Base-by-base conservation (phyloP, 1,140 invertebrate genomes). In the Calephelis virginiensis region DNA sequence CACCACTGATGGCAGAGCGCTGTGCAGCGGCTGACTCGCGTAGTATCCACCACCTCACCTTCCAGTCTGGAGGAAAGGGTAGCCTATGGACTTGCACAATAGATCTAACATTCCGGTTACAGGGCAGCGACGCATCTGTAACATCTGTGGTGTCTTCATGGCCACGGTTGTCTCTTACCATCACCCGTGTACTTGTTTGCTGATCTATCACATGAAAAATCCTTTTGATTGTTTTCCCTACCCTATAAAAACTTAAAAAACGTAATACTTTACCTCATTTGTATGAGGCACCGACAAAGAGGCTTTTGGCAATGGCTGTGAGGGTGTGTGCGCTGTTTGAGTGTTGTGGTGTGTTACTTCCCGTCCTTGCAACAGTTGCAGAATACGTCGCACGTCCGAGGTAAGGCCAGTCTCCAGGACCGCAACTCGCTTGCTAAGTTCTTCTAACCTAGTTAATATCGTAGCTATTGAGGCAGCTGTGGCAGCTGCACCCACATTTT, bases 401-500 rank as follows among this genome's bases (percentile, higher is more conserved):
- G 93, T 93, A 73, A 96, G 92, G 5, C 94, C 93, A 46, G 92
- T 91, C 74, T 96, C 95, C 65, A 96, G 80, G 8, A 93, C 91
- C 8, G 92, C 90, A 28, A 95, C 92, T 70, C 93, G 93, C 69
- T 92, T 92, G 69, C 93, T 93, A 17, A 96, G 82, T 68, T 94
- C 93, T 68, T 95, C 95, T 77, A 96, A 92, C 76, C 94, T 78
- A 40, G 88, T 85, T 65, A 91, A 68, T 17, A 92, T 83, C 5
- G 82, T 83, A 17, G 85, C 82, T 11, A 90, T 81, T 17, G 80
- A 82, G 5, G 79, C 85, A 50, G 78, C 81, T 0, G 73, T 75
- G 53, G 80, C 83, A 13, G 77, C 80, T 5, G 82, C 70, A 50
- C 81, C 82, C 38, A 91, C 81, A 67, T 91, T 91, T 68, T 92